phyloP scores from a whole-genome alignment of 2,888 invertebrate species.

The Trissoscelio sp. region DNA sequence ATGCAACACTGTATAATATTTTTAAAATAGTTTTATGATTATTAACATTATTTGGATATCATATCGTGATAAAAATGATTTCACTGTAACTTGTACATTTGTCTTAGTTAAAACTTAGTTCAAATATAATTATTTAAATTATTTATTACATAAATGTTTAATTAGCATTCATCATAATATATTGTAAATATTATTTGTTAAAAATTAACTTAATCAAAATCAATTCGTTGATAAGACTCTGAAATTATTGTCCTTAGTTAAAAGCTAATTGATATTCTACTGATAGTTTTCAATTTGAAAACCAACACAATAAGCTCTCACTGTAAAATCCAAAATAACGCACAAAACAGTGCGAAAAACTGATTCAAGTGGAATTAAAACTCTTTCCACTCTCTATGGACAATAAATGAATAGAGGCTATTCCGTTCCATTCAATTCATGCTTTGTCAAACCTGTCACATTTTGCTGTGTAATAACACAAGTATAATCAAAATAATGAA shows the following conservation, averaged over 20 bases:
- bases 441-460: slow-evolving; percentile 7
- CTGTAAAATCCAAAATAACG: not conserved
- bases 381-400: not conserved
- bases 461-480: not conserved
- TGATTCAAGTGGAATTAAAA: slow-evolving; percentile 2
- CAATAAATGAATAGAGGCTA: slow-evolving; percentile 18
- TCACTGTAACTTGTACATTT: no score
- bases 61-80: no score
- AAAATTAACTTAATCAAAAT: no score
- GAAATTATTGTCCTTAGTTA: not conserved
- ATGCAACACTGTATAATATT: no score
- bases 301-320: not conserved
- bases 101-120: no score
- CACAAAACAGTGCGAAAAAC: slow-evolving; percentile 5
- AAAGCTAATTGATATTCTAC: slow-evolving; percentile 1
- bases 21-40: no score
- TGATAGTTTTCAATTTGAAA: slow-evolving; percentile 10
- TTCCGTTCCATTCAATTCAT: slow-evolving; percentile 13
- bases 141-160: not conserved
- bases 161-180: no score
- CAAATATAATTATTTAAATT: no score
- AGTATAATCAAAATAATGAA: not conserved
- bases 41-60: no score
- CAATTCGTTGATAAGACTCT: not conserved
- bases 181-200: no score